Conservation (phyloP, 2,888 invertebrate species). For the Limnephilus lunatus region DNA sequence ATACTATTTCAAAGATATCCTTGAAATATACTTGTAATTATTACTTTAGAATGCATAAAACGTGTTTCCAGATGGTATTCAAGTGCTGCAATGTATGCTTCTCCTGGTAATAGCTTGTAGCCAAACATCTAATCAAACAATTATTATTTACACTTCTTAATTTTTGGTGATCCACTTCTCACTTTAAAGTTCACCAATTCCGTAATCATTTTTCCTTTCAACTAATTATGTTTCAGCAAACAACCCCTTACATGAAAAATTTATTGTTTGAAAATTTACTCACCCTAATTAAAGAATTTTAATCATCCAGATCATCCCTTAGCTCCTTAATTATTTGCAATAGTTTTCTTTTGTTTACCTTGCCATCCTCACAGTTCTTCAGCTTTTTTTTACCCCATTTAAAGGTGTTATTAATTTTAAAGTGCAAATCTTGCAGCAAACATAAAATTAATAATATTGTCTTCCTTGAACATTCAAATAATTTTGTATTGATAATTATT, state of each 20-base stretch:
- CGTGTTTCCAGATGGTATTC: neutral
- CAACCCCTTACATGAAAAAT: neutral
- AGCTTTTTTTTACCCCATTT: neutral
- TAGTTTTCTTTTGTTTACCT: neutral
- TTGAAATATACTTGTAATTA: neutral
- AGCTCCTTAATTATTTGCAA: neutral
- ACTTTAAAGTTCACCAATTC: neutral
- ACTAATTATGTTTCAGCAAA: neutral
- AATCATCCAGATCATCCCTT: neutral
- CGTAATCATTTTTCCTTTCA: neutral
- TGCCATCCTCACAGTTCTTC: neutral
- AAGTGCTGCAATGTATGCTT: conserved; percentile 17
- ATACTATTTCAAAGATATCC: neutral
- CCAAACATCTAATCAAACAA: conserved; percentile 41
- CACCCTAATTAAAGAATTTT: neutral
- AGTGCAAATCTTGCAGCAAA: neutral
- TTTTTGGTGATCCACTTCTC: neutral
- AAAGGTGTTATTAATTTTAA: neutral
- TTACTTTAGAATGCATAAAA: neutral
- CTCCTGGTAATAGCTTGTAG: neutral
- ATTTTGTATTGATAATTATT: neutral
- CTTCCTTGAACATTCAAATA: neutral
- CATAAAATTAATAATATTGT: neutral
- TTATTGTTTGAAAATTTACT: neutral
- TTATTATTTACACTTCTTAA: neutral